Conservation (phyloP, 2,113 vertebrate genomes). For the Dinomys branickii region DNA sequence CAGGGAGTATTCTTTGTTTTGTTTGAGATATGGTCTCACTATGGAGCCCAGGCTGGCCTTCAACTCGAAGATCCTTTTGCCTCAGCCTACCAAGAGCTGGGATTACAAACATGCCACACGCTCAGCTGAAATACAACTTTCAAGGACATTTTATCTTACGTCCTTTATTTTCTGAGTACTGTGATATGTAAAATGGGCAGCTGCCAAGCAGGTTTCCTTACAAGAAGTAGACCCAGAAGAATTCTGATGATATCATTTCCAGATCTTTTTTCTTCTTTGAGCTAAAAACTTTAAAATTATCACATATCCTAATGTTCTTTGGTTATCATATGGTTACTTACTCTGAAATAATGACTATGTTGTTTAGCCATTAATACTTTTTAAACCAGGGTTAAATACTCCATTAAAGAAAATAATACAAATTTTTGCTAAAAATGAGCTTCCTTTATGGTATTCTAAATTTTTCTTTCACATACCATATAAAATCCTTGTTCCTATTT, state of each 20-base stretch:
- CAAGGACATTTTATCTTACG: not conserved
- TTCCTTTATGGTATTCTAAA: not conserved
- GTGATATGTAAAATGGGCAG: not conserved
- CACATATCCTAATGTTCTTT: not conserved
- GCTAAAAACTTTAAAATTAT: not conserved
- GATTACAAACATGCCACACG: not conserved
- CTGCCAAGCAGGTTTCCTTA: not conserved
- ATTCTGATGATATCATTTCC: slow-evolving; percentile 21
- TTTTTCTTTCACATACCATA: not conserved
- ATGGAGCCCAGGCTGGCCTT: not conserved
- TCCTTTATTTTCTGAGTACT: not conserved
- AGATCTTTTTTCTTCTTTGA: not conserved
- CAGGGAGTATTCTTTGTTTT: not conserved
- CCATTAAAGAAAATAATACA: not conserved
- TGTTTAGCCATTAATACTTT: slow-evolving; percentile 26
- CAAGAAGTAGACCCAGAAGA: not conserved
- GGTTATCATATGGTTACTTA: not conserved
- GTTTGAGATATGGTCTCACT: not conserved
- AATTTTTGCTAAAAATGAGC: slow-evolving; percentile 12
- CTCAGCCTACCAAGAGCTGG: not conserved
- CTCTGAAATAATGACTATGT: not conserved
- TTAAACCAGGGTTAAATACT: not conserved
- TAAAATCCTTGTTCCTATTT: slow-evolving; percentile 6
- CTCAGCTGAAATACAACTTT: not conserved
- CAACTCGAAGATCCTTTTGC: not conserved